Percentiles rank a stretch among this genome's conserved stretches.
phyloP scores from a whole-genome alignment of 2,888 invertebrate species.

The Frankliniella intonsa region DNA sequence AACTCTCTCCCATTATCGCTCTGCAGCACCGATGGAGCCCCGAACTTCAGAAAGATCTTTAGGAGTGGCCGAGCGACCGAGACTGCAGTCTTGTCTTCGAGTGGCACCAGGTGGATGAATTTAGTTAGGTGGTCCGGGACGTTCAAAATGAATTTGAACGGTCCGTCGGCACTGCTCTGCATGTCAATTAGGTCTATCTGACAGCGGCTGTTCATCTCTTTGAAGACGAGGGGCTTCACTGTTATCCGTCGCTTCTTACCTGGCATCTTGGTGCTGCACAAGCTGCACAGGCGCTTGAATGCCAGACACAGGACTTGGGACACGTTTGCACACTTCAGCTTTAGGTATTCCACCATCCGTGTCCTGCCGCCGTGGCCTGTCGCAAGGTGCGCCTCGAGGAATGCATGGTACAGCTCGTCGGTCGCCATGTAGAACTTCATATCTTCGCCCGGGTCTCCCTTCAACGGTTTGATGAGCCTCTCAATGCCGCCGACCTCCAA shows the following conservation, averaged over 20 bases:
- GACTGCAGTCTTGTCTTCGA: slow-evolving; percentile 42
- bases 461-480: background rate
- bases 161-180: slow-evolving; percentile 42
- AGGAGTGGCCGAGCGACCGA: slow-evolving; percentile 44
- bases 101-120: slow-evolving; percentile 43
- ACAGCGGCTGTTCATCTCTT: slow-evolving; percentile 42
- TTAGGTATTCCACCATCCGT: background rate
- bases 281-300: background rate
- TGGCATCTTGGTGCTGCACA: background rate
- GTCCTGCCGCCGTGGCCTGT: background rate
- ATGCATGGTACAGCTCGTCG: background rate
- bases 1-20: slow-evolving; percentile 35
- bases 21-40: slow-evolving; percentile 44
- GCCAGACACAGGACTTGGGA: background rate
- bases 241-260: background rate
- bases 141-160: slow-evolving; percentile 44
- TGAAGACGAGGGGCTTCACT: slow-evolving; percentile 35
- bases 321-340: background rate
- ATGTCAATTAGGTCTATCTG: slow-evolving; percentile 45
- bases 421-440: background rate
- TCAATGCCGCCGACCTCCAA: background rate
- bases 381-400: background rate
- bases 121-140: slow-evolving; percentile 46
- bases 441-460: background rate
- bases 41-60: slow-evolving; percentile 45